These are phyloP conservation scores for Oostethus manadensis DNA, from an alignment of 2,113 vertebrate species.

Conservation along the genomic window DNA sequence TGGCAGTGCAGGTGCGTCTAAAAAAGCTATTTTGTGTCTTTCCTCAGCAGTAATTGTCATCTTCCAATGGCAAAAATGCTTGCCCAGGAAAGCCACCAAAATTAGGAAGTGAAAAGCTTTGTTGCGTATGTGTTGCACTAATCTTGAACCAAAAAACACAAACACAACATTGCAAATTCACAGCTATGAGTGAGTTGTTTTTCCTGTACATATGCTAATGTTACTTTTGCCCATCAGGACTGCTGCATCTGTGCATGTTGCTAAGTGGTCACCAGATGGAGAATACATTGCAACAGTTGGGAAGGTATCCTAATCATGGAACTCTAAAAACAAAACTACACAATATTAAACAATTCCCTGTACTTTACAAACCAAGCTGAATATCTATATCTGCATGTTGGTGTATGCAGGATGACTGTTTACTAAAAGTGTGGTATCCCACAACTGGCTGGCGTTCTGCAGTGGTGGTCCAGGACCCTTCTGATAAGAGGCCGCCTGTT, in stretches of 20 bases:
- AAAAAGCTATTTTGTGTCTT: background rate
- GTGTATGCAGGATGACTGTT: conserved; percentile 86
- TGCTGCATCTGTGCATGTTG: conserved; percentile 87
- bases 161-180: background rate
- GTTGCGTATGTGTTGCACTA: conserved; percentile 4
- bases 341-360: background rate
- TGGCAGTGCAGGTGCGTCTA: conserved; percentile 96
- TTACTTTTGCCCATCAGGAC: conserved; percentile 71
- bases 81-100: conserved; percentile 1
- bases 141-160: background rate
- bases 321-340: conserved; percentile 2
- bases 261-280: conserved; percentile 97
- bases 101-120: conserved; percentile 21
- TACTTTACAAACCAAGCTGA: background rate
- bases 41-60: conserved; percentile 28
- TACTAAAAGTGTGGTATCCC: conserved; percentile 97
- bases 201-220: conserved; percentile 27
- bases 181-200: conserved; percentile 3
- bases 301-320: conserved; percentile 74
- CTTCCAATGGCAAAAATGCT: conserved; percentile 27
- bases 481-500: conserved; percentile 74
- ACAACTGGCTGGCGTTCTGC: conserved; percentile 94
- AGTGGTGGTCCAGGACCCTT: conserved; percentile 83
- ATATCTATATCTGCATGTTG: conserved; percentile 3
- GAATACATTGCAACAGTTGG: conserved; percentile 97